These are phyloP conservation scores for Sander vitreus DNA, from an alignment of 2,113 vertebrate species.

Conservation along the genomic window DNA sequence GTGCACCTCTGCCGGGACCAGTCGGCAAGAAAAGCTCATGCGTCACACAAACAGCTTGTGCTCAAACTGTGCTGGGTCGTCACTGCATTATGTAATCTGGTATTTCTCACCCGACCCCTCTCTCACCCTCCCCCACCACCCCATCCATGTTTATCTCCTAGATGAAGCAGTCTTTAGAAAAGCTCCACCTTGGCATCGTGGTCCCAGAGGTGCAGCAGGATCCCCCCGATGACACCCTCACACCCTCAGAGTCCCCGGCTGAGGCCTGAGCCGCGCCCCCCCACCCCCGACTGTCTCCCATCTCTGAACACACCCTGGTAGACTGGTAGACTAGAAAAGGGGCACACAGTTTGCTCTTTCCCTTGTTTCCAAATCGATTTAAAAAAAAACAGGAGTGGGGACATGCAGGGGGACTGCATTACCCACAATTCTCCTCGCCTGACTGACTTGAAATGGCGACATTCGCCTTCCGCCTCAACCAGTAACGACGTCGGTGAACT, in stretches of 20 bases:
- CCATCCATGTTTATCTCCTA: conserved; percentile 57
- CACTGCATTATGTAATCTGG: not conserved
- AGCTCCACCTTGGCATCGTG: conserved; percentile 88
- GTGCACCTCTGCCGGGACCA: not conserved
- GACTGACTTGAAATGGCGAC: conserved; percentile 73
- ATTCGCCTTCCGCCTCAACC: conserved; percentile 44
- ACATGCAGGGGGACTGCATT: conserved; percentile 7
- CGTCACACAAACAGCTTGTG: not conserved
- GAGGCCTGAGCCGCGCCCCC: conserved; percentile 60
- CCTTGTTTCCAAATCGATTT: not conserved
- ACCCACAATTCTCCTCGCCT: conserved; percentile 55
- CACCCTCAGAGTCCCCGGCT: conserved; percentile 53
- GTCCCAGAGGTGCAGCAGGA: conserved; percentile 84
- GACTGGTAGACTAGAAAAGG: not conserved
- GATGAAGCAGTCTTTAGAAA: conserved; percentile 93
- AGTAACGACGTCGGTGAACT: conserved; percentile 27
- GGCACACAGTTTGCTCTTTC: not conserved
- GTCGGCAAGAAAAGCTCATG: not conserved
- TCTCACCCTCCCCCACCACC: not conserved
- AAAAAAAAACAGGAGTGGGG: conserved; percentile 18
- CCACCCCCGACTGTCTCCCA: not conserved
- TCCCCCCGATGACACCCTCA: conserved; percentile 37
- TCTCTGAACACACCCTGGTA: not conserved
- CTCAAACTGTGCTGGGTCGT: not conserved
- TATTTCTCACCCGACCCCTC: not conserved